phyloP scores from a whole-genome alignment of 1,140 invertebrate genomes.

The Rhopalosiphum maidis region DNA sequence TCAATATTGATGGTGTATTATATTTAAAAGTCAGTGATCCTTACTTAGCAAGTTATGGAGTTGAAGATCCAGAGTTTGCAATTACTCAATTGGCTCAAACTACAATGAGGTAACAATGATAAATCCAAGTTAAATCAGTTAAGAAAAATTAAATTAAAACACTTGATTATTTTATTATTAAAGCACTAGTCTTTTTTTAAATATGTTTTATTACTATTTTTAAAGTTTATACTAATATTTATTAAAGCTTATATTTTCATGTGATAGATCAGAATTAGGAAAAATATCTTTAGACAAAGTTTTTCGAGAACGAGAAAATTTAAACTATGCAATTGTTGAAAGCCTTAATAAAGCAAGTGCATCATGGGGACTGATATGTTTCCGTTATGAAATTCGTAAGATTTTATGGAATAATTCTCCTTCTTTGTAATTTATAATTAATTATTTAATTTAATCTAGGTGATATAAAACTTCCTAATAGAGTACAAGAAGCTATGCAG shows the following conservation, averaged over 20 bases:
- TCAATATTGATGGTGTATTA: conserved; percentile 96
- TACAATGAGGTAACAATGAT: conserved; percentile 80
- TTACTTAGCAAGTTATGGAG: conserved; percentile 94
- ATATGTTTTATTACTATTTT: background rate
- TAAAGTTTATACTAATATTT: background rate
- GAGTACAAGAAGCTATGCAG: conserved; percentile 99
- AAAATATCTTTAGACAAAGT: conserved; percentile 98
- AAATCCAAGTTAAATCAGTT: conserved; percentile 8
- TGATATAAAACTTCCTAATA: conserved; percentile 89
- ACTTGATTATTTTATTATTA: background rate
- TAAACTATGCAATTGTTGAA: conserved; percentile 96
- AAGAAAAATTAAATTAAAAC: background rate
- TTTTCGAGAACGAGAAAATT: conserved; percentile 93
- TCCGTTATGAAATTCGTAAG: conserved; percentile 97
- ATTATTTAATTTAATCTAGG: conserved; percentile 66
- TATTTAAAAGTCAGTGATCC: conserved; percentile 94
- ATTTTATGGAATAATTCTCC: conserved; percentile 58
- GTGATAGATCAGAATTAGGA: conserved; percentile 86
- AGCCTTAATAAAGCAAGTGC: conserved; percentile 97
- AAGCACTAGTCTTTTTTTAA: background rate
- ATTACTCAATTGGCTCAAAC: conserved; percentile 99
- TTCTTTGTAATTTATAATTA: background rate
- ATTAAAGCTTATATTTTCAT: conserved; percentile 31
- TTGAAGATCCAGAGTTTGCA: conserved; percentile 99
- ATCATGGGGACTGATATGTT: conserved; percentile 96